A percentile compares a stretch with the other conserved stretches of the same genome.
Evolutionary conservation across 2,797 vertebrate genomes (phyloP).

Genomic region (Labroides dimidiatus): DNA sequence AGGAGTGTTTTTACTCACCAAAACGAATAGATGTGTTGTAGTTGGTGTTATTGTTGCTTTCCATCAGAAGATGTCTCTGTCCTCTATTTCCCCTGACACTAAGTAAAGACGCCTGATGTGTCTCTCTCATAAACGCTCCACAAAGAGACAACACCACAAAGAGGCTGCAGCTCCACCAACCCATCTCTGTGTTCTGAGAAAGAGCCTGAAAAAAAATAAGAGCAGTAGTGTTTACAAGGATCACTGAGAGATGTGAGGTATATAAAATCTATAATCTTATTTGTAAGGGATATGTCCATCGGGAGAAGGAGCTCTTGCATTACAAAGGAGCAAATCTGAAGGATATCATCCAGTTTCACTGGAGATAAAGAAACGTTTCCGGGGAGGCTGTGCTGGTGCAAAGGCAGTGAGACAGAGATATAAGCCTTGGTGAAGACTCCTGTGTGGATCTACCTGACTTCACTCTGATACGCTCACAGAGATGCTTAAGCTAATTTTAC

Average conservation of each 20-base stretch:
- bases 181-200: slow-evolving; percentile 51
- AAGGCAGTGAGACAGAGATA: no score
- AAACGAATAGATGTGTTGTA: fast-evolving
- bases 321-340: no score
- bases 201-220: slow-evolving; percentile 4
- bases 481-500: no score
- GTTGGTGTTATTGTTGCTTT: fast-evolving
- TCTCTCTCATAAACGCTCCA: slow-evolving; percentile 29
- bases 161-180: slow-evolving; percentile 22
- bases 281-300: no score
- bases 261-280: no score
- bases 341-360: no score
- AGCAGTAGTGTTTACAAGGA: not conserved
- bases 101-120: not conserved
- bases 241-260: not conserved
- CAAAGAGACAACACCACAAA: slow-evolving; percentile 35
- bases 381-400: no score
- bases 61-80: slow-evolving; percentile 43
- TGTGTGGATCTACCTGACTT: no score
- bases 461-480: no score
- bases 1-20: slow-evolving; percentile 42
- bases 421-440: no score
- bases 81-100: slow-evolving; percentile 1
- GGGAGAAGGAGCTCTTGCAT: no score
- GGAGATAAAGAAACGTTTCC: no score